Percentiles rank a stretch among this genome's conserved stretches.
Evolutionary conservation across 2,888 invertebrate genomes (phyloP).

Genomic region (Himalopsyche tibetana): DNA sequence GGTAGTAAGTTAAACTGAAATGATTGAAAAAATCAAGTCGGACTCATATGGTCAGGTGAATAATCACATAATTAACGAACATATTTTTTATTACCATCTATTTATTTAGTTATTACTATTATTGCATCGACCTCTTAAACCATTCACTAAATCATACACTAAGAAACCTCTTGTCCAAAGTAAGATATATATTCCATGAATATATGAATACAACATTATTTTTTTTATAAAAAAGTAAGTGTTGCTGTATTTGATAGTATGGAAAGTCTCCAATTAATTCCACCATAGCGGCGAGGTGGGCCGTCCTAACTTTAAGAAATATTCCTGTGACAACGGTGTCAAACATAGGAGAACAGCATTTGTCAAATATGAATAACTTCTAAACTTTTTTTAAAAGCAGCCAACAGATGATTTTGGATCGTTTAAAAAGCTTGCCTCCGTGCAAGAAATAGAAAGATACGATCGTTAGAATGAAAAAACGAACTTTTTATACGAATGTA

Average conservation of each 20-base stretch:
- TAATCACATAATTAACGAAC: too few relatives aligned
- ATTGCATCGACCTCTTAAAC: too few relatives aligned
- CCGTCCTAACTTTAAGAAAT: slow-evolving; percentile 48
- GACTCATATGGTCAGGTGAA: too few relatives aligned
- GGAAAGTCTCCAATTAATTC: not conserved
- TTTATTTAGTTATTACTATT: too few relatives aligned
- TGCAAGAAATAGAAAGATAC: not conserved
- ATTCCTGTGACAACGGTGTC: slow-evolving; percentile 59
- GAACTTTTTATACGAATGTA: not conserved
- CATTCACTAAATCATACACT: too few relatives aligned
- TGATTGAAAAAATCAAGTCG: too few relatives aligned
- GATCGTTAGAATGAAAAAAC: not conserved
- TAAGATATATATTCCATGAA: not conserved
- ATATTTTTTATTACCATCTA: too few relatives aligned
- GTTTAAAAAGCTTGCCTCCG: not conserved
- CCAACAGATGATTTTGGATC: not conserved
- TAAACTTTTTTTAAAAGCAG: not conserved
- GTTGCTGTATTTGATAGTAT: not conserved
- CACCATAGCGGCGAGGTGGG: not conserved
- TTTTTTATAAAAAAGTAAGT: not conserved
- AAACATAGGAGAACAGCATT: slow-evolving; percentile 53
- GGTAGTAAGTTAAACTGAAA: too few relatives aligned
- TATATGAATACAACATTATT: not conserved
- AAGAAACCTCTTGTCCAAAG: not conserved
- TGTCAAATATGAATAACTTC: slow-evolving; percentile 52